Evolutionary conservation across 2,888 invertebrate species (phyloP).

Genomic region (Macaria liturata): DNA sequence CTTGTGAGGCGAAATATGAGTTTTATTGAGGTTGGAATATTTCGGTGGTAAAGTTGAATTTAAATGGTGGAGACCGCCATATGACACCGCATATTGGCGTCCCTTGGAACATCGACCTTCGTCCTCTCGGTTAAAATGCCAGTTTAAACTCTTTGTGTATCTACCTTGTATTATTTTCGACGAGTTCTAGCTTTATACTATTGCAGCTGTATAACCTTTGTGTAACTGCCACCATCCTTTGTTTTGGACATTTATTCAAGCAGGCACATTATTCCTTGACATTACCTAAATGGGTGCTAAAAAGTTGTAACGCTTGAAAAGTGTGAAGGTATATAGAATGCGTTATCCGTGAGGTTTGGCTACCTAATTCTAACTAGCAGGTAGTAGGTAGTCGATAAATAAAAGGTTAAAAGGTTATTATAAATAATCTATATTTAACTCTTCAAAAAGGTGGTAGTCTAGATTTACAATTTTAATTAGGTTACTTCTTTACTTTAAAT

Average conservation of each 20-base stretch:
- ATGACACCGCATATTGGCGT: constrained; percentile 14
- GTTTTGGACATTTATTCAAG: background rate
- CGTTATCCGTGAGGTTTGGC: no score
- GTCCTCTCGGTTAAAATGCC: constrained; percentile 8
- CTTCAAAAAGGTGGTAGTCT: no score
- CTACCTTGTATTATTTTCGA: background rate
- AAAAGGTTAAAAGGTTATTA: no score
- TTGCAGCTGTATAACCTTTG: background rate
- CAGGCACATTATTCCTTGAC: no score
- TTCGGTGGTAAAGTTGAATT: constrained; percentile 27
- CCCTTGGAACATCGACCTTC: constrained; percentile 13
- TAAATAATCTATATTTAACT: no score
- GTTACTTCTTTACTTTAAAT: no score
- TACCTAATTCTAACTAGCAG: no score
- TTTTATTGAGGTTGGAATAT: constrained; percentile 42
- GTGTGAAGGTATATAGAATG: no score
- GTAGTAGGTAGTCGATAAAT: no score
- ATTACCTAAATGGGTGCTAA: background rate
- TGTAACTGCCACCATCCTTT: background rate
- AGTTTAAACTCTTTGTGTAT: constrained; percentile 7
- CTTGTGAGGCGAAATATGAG: constrained; percentile 37
- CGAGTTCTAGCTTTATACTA: background rate
- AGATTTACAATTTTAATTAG: no score
- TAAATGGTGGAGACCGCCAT: constrained; percentile 25
- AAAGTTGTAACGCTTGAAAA: no score